Conservation (phyloP, 1,140 invertebrate genomes). For the Triops cancriformis region DNA sequence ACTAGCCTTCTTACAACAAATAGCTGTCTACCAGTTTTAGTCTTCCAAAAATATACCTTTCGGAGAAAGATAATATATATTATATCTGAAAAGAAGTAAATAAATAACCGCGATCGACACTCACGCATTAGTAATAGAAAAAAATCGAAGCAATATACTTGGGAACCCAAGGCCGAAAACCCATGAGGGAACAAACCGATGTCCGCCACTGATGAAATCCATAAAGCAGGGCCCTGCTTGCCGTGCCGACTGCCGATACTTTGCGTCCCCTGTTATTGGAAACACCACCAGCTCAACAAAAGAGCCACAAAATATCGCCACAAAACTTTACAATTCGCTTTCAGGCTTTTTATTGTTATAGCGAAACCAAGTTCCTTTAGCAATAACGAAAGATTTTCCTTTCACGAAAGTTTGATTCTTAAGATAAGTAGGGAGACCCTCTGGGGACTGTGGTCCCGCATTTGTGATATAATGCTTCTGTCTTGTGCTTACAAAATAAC, state of each 20-base stretch:
- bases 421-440: no score
- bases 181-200: neutral
- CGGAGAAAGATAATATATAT: no score
- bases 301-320: neutral
- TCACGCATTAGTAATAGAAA: no score
- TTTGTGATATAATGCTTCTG: no score
- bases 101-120: no score
- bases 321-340: neutral
- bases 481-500: no score
- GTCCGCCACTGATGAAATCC: neutral
- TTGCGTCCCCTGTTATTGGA: neutral
- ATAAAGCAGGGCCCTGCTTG: neutral
- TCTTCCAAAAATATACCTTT: neutral
- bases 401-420: no score
- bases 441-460: no score
- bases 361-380: no score
- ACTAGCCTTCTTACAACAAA: neutral
- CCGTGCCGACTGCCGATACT: neutral
- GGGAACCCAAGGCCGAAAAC: neutral
- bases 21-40: neutral
- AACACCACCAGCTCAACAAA: slow-evolving; percentile 6
- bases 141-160: neutral
- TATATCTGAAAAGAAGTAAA: no score
- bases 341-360: no score
- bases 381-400: no score